Evolutionary conservation across 2,888 invertebrate species (phyloP), one percentile per base, ranked within the genome.

Genomic region (Anodontia alba): DNA sequence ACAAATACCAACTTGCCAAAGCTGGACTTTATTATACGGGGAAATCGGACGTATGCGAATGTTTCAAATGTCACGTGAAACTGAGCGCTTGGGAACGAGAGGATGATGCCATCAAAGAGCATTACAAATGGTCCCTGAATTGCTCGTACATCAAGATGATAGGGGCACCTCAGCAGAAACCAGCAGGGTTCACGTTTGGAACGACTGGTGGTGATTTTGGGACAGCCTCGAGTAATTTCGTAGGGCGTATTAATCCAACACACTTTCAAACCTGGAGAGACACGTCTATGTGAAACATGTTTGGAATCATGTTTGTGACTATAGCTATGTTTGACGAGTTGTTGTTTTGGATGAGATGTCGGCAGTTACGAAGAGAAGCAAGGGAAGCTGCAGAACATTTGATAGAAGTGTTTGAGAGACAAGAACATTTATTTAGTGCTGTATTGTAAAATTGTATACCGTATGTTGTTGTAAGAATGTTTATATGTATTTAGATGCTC

Each of bases 131-230:
- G 74, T 29, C 67, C 17, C 67, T 67, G 3, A 43, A 74, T 67
- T 74, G 74, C 33, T 46, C 67, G 46, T 67, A 74, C 46, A n/a
- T 74, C 10, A 74, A 42, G 33, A 74, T 74, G 62, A n/a, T 74
- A 20, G 74, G 67, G 8, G 62, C 8, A 7, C 57, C 57, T 26
- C 29, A 23, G 17, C 57, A 57, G 29, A 7, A 26, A 26, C 29
- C 3, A 7, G 5, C 57, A 10, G 57, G 29, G 57, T 57, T 29
- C 10, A 57, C 57, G 20, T 57, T 57, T 17, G 57, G 57, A 57
- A 26, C 57, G 17, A 26, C 26, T 29, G 57, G 26, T 26, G 57
- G 57, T 8, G 57, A 29, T 57, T 57, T 57, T 7, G 57, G 57
- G 57, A 57, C 57, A 26, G 57, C 26, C 23, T 29, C 57, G 8